These are phyloP conservation scores for Dromococcyx pavoninus DNA, from an alignment of 2,797 vertebrate species.

Conservation along the genomic window DNA sequence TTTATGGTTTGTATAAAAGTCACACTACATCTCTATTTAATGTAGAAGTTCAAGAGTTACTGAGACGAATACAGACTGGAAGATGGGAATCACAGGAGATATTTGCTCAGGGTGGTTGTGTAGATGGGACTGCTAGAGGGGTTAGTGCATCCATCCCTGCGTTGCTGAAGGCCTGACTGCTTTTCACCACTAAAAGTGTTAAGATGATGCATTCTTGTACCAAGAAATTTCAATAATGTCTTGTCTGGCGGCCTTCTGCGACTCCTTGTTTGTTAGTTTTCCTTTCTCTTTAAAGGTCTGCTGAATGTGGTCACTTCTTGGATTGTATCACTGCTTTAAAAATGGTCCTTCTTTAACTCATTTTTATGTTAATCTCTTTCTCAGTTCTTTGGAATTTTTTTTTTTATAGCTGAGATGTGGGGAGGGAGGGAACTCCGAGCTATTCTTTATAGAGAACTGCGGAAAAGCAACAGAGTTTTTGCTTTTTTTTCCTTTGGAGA, in stretches of 20 bases:
- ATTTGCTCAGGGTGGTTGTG: fast-evolving
- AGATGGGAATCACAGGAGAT: too few relatives aligned
- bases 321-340: background rate
- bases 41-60: background rate
- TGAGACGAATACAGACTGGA: fast-evolving
- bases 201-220: background rate
- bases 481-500: background rate
- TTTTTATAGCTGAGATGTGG: background rate
- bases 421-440: background rate
- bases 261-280: background rate
- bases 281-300: background rate
- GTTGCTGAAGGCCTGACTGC: fast-evolving
- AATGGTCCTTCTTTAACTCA: background rate
- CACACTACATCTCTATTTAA: fast-evolving
- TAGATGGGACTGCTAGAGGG: background rate
- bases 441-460: background rate
- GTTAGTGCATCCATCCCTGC: too few relatives aligned
- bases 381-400: background rate
- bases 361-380: background rate
- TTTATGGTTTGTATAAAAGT: background rate
- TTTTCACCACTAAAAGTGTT: fast-evolving
- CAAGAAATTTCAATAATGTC: background rate
- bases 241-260: fast-evolving
- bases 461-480: background rate
- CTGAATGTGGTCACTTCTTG: background rate